A percentile compares a stretch with the other conserved stretches of the same genome.
phyloP scores from a whole-genome alignment of 2,888 invertebrate genomes.

The Polia nebulosa region DNA sequence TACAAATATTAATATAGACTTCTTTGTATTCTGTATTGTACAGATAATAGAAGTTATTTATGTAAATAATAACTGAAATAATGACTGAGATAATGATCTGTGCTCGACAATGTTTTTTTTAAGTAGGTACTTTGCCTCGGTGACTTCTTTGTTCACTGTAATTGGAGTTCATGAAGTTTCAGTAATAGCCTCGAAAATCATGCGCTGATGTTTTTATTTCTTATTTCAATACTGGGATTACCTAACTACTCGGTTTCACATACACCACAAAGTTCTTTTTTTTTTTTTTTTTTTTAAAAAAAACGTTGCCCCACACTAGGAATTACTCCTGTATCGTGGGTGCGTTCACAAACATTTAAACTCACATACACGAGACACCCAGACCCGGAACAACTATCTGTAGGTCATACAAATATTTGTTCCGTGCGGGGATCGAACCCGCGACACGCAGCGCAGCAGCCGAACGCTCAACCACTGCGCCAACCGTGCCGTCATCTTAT shows the following conservation, averaged over 20 bases:
- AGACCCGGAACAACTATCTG: too few species aligned
- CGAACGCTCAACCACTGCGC: too few species aligned
- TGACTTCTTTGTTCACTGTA: conserved; percentile 30
- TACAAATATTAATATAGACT: conserved; percentile 29
- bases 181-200: conserved; percentile 15
- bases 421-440: too few species aligned
- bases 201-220: background rate
- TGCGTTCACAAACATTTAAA: too few species aligned
- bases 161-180: conserved; percentile 24
- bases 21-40: conserved; percentile 33
- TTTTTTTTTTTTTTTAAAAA: too few species aligned
- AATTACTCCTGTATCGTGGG: too few species aligned
- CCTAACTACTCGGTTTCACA: background rate
- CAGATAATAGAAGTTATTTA: conserved; percentile 41
- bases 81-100: conserved; percentile 41
- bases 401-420: too few species aligned
- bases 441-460: too few species aligned
- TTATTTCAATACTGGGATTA: too few species aligned
- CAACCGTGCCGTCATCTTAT: too few species aligned
- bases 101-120: conserved; percentile 20
- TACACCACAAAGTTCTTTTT: background rate
- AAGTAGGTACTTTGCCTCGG: conserved; percentile 4
- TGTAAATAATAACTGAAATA: conserved; percentile 36
- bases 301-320: too few species aligned
- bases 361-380: too few species aligned